Conservation (phyloP, 2,113 vertebrate species). For the Heloderma charlesbogerti region DNA sequence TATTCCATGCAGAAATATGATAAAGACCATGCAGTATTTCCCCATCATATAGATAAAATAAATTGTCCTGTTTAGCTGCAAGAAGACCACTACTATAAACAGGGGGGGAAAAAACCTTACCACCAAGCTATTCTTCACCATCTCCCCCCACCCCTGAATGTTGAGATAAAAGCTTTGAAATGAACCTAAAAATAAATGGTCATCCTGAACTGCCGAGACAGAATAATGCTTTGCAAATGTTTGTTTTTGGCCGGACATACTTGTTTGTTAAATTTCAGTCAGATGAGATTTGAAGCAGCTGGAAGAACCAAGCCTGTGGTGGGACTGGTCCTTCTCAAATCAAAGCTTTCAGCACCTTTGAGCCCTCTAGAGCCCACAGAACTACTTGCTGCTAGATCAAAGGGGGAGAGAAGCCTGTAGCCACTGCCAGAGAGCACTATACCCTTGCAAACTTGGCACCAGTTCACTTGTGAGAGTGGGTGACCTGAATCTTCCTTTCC, state of each 20-base stretch:
- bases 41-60: background rate
- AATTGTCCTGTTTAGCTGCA: background rate
- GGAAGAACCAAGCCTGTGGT: slow-evolving; percentile 24
- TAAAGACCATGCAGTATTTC: background rate
- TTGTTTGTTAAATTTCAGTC: slow-evolving; percentile 46
- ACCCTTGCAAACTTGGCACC: background rate
- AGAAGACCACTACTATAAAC: background rate
- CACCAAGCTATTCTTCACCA: background rate
- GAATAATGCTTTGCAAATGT: slow-evolving; percentile 48
- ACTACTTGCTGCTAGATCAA: slow-evolving; percentile 8
- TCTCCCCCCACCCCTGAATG: background rate
- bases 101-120: slow-evolving; percentile 5
- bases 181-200: slow-evolving; percentile 39
- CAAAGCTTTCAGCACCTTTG: slow-evolving; percentile 18
- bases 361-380: slow-evolving; percentile 13
- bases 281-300: slow-evolving; percentile 44
- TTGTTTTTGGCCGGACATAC: slow-evolving; percentile 12
- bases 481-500: background rate
- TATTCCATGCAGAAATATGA: background rate
- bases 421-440: background rate
- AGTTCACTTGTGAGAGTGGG: background rate
- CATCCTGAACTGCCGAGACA: slow-evolving; percentile 19
- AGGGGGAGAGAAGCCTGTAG: background rate
- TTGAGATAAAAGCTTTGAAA: slow-evolving; percentile 22
- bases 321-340: slow-evolving; percentile 26